Conservation (phyloP, 2,113 vertebrate species). For the Thermophis baileyi region DNA sequence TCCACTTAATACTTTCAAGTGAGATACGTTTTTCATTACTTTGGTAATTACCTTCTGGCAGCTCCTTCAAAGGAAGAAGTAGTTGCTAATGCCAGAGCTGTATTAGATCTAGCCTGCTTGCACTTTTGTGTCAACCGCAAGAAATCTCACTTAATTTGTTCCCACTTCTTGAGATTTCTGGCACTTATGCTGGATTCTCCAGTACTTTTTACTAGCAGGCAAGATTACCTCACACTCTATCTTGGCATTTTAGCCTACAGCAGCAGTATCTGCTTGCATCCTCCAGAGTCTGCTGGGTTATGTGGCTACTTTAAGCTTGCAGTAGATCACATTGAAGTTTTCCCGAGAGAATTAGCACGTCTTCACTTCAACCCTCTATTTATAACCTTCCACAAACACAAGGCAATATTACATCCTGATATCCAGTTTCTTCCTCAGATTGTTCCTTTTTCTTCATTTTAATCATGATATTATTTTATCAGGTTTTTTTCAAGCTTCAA, state of each 20-base stretch:
- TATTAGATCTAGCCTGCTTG: neutral
- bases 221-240: neutral
- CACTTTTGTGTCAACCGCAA: neutral
- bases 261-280: neutral
- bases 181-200: neutral
- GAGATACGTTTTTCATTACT: neutral
- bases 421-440: neutral
- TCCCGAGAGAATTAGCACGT: neutral
- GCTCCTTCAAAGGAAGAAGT: neutral
- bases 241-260: neutral
- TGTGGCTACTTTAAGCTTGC: neutral
- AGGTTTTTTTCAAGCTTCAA: neutral
- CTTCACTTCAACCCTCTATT: neutral
- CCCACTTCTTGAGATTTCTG: neutral
- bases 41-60: neutral
- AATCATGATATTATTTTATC: neutral
- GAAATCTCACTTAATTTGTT: neutral
- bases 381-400: neutral
- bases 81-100: neutral
- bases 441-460: neutral
- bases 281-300: neutral
- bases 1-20: neutral
- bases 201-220: neutral
- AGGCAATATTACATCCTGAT: neutral
- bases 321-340: neutral